A percentile compares a stretch with the other conserved stretches of the same genome.
phyloP scores from a whole-genome alignment of 2,888 invertebrate genomes.

The Ectropis crepuscularia region DNA sequence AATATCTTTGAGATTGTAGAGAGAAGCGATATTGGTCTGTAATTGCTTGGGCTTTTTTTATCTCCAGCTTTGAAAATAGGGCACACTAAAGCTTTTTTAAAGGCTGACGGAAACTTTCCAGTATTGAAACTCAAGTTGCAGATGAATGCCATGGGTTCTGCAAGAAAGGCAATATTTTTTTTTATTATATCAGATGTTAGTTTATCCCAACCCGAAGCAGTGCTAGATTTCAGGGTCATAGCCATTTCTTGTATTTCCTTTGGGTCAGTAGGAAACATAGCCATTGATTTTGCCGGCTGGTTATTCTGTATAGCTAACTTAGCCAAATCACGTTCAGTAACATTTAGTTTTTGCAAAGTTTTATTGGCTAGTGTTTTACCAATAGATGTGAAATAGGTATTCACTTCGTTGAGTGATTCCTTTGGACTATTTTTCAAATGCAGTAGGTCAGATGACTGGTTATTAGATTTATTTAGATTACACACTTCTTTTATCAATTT shows the following conservation, averaged over 20 bases:
- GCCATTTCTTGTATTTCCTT: not conserved
- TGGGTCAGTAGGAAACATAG: not conserved
- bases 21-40: not conserved
- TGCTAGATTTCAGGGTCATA: not conserved
- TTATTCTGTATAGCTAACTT: not conserved
- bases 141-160: not conserved
- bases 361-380: not conserved
- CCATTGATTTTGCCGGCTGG: not conserved
- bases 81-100: too few species aligned
- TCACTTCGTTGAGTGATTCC: not conserved
- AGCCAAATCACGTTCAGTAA: not conserved
- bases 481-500: conserved; percentile 1
- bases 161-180: not conserved
- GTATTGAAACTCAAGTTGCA: not conserved
- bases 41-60: too few species aligned
- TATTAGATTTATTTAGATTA: not conserved
- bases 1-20: too few species aligned
- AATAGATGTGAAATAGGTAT: not conserved
- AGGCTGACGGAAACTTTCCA: too few species aligned
- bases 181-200: too few species aligned
- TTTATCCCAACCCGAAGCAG: not conserved
- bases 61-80: too few species aligned
- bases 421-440: not conserved
- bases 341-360: not conserved
- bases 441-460: not conserved